These are phyloP conservation scores for Enhydra lutris DNA, from an alignment of 2,113 vertebrate genomes.

Conservation along the genomic window DNA sequence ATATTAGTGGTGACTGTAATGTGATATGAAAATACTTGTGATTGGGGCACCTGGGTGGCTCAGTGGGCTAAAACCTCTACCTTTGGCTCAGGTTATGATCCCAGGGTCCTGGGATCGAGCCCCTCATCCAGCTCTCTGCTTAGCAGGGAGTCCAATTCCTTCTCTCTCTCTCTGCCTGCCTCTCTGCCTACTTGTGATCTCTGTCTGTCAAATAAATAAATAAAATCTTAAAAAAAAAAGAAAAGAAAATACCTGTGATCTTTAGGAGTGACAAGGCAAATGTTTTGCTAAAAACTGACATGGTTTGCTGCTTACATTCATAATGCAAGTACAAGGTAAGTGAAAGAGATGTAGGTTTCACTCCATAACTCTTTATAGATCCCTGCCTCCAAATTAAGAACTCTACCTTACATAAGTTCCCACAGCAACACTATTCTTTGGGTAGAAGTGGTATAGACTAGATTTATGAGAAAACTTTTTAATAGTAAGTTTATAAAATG, in stretches of 20 bases:
- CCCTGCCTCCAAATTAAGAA: neutral
- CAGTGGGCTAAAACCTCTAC: no score
- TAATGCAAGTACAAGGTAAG: neutral
- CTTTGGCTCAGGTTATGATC: no score
- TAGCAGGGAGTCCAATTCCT: no score
- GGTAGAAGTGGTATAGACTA: neutral
- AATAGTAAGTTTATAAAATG: neutral
- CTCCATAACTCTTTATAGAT: neutral
- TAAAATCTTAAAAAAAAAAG: no score
- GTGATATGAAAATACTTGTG: neutral
- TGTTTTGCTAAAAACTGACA: neutral
- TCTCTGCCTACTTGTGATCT: no score
- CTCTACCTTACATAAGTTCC: neutral
- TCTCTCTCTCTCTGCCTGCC: no score
- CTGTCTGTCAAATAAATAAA: no score
- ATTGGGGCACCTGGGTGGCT: no score
- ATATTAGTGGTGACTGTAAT: neutral
- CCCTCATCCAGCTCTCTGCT: no score
- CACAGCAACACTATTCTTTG: neutral
- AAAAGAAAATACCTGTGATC: neutral
- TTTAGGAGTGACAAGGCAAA: neutral
- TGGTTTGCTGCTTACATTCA: neutral
- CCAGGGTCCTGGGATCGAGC: no score
- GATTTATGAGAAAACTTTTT: neutral
- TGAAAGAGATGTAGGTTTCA: neutral